Evolutionary conservation across 2,797 vertebrate species (phyloP).

Genomic region (Malurus leucopterus): DNA sequence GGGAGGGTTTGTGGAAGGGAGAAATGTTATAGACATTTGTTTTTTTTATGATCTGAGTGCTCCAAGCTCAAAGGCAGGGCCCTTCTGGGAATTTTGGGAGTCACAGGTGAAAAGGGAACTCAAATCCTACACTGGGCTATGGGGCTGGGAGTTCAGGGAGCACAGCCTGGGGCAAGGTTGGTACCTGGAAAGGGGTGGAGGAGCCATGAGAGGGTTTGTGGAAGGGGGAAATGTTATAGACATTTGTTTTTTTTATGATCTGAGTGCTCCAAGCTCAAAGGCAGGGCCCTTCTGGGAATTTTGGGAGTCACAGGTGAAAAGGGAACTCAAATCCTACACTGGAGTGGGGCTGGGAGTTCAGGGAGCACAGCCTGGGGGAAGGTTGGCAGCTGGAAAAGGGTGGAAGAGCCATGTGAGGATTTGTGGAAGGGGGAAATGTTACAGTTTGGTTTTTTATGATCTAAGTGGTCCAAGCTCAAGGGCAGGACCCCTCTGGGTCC

Average conservation of each 20-base stretch:
- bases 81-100: too few relatives aligned
- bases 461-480: too few relatives aligned
- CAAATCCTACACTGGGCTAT: neutral
- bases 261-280: neutral
- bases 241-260: too few relatives aligned
- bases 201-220: neutral
- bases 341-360: neutral
- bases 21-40: too few relatives aligned
- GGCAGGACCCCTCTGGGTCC: too few relatives aligned
- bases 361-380: neutral
- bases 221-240: too few relatives aligned
- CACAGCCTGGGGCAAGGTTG: accelerated
- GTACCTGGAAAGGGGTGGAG: neutral
- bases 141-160: neutral
- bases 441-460: too few relatives aligned
- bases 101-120: too few relatives aligned
- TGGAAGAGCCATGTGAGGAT: neutral
- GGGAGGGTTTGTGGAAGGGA: neutral
- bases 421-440: too few relatives aligned
- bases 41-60: too few relatives aligned
- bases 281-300: neutral
- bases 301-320: neutral
- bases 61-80: too few relatives aligned
- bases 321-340: accelerated
- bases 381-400: neutral